Evolutionary conservation across 2,113 vertebrate genomes (phyloP), one percentile per base, ranked within the genome.

Genomic region (Hipposideros armiger): DNA sequence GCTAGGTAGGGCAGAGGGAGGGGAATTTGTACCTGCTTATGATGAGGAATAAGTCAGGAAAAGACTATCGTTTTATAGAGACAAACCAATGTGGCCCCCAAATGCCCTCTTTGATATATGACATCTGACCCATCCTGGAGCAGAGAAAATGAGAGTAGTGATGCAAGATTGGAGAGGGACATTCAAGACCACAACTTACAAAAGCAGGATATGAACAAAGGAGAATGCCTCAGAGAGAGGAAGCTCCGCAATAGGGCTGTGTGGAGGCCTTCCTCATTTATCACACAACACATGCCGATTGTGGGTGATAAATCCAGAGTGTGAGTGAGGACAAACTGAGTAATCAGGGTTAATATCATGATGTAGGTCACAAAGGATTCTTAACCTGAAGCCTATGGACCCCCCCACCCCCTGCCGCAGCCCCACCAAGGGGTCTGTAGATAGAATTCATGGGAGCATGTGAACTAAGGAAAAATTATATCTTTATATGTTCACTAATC

Each of bases 401-500:
- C 8, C 36, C 32, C 20, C 47, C 47, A 1, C 47, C 10, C 47
- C 47, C 47, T 2, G 36, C 36, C 36, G 36, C 36, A 36, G 36
- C 36, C 36, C 36, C 36, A 36, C 36, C 28, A 28, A 60, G 11
- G 4, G 5, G n/a, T 36, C 36, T 62, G 2, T 26, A 45, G 76
- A 84, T 87, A 69, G 19, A 88, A 80, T 66, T 66, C 0, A 1
- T 26, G 32, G 8, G 19, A 36, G 5, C 70, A 69, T 60, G 36
- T 42, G 52, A 92, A 83, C 9, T 87, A 74, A 72, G 73, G 16
- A 78, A 69, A 87, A 84, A n/a, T 40, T 40, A 7, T 36, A 54
- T 7, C 50, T 91, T 90, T 74, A 69, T 74, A 69, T 93, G 74
- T 87, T 92, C 17, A 69, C 40, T 80, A 90, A 95, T 40, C 26